Conservation (phyloP, 2,888 invertebrate species). For the Rugalucina vietnamica region DNA sequence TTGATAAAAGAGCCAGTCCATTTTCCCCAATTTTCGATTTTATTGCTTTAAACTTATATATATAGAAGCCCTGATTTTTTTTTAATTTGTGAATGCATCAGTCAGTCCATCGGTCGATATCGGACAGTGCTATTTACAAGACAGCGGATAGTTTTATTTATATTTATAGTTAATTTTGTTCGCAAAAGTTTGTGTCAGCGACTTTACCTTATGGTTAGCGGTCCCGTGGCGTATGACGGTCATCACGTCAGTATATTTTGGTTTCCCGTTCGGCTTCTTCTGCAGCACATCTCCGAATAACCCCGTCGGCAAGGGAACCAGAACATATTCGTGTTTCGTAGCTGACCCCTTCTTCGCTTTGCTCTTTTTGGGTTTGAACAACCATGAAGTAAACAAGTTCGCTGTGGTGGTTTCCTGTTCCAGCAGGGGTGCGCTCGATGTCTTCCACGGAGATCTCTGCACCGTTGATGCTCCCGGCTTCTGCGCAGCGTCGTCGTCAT, state of each 20-base stretch:
- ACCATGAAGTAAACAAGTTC: too few species aligned
- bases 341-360: neutral
- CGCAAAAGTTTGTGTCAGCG: too few species aligned
- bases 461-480: neutral
- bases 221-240: neutral
- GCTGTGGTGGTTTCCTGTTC: neutral
- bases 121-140: too few species aligned
- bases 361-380: neutral
- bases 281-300: neutral
- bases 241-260: conserved; percentile 1
- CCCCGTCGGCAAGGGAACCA: neutral
- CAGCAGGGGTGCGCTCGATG: neutral
- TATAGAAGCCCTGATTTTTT: too few species aligned
- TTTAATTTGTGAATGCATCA: too few species aligned
- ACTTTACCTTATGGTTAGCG: neutral
- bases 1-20: too few species aligned
- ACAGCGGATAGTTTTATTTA: too few species aligned
- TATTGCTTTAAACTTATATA: too few species aligned
- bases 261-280: conserved; percentile 2
- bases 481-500: neutral
- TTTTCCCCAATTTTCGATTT: too few species aligned
- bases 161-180: too few species aligned
- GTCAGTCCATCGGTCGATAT: too few species aligned
- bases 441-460: neutral
- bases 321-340: neutral